Percentiles rank a stretch among this genome's conserved stretches.
Conservation (phyloP, 2,888 invertebrate species). For the Malthinus flaveolus region DNA sequence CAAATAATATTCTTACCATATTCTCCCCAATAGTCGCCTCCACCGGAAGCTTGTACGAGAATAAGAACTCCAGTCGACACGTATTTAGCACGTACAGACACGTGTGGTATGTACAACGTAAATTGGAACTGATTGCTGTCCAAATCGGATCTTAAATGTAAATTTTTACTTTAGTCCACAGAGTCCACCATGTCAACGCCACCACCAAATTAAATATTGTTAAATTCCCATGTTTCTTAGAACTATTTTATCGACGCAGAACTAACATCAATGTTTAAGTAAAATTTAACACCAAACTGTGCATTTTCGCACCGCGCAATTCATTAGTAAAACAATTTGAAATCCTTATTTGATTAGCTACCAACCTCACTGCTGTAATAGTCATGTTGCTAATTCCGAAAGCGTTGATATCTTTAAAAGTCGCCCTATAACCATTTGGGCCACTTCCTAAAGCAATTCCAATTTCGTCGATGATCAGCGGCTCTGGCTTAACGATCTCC, state of each 20-base stretch:
- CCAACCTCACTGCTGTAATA: slow-evolving; percentile 76
- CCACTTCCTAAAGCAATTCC: slow-evolving; percentile 79
- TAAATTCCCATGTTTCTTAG: too few relatives aligned
- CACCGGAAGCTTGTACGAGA: slow-evolving; percentile 80
- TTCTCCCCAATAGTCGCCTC: slow-evolving; percentile 89
- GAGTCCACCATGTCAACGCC: background rate
- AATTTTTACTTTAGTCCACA: background rate
- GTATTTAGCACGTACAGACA: slow-evolving; percentile 77
- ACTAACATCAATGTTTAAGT: too few relatives aligned
- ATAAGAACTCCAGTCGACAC: slow-evolving; percentile 80
- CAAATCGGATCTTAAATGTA: slow-evolving; percentile 66
- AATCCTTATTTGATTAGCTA: slow-evolving; percentile 10
- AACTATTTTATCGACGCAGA: too few relatives aligned
- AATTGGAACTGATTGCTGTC: slow-evolving; percentile 81
- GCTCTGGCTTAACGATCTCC: slow-evolving; percentile 73
- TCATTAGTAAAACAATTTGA: too few relatives aligned
- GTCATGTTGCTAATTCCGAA: slow-evolving; percentile 80
- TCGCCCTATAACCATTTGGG: slow-evolving; percentile 80
- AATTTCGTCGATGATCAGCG: slow-evolving; percentile 81
- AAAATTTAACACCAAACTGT: too few relatives aligned
- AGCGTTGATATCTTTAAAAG: slow-evolving; percentile 78
- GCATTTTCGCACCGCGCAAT: too few relatives aligned
- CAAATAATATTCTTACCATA: slow-evolving; percentile 63
- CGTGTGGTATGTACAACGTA: slow-evolving; percentile 78
- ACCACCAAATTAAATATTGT: background rate